Conservation (phyloP, 2,888 invertebrate species). For the Zaprionus obscuricornis region DNA sequence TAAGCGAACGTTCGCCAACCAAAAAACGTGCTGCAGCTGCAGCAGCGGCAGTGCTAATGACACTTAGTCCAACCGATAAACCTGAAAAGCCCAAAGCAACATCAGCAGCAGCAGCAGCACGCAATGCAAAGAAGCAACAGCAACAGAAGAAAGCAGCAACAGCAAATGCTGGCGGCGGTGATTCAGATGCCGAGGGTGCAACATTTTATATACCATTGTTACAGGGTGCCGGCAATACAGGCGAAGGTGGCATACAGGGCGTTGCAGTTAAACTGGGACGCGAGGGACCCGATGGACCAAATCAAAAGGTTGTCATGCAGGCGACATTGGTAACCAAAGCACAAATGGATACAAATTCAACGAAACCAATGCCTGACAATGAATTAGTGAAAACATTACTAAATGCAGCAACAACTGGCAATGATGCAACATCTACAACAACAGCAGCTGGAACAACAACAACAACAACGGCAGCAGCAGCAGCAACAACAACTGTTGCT, state of each 20-base stretch:
- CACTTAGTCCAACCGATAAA: slow-evolving; percentile 83
- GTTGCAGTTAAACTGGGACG: slow-evolving; percentile 87
- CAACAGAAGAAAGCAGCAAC: slow-evolving; percentile 31
- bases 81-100: slow-evolving; percentile 79
- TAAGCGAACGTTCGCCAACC: slow-evolving; percentile 63
- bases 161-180: slow-evolving; percentile 69
- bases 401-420: slow-evolving; percentile 58
- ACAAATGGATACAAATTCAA: slow-evolving; percentile 83
- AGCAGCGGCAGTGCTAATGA: slow-evolving; percentile 79
- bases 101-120: slow-evolving; percentile 46
- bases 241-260: slow-evolving; percentile 85
- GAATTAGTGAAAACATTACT: slow-evolving; percentile 82
- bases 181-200: slow-evolving; percentile 85
- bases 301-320: slow-evolving; percentile 86
- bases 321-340: slow-evolving; percentile 87
- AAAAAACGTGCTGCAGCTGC: slow-evolving; percentile 71
- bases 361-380: slow-evolving; percentile 82
- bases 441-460: slow-evolving; percentile 5
- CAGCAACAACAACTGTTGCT: too few relatives aligned
- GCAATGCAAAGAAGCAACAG: slow-evolving; percentile 56
- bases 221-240: slow-evolving; percentile 83
- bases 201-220: slow-evolving; percentile 87
- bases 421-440: slow-evolving; percentile 26
- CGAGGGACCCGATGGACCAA: slow-evolving; percentile 86
- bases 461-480: slow-evolving; percentile 15